Evolutionary conservation across 92 coral and sea anemone species (phyloP).

Genomic region (Ricordea florida): DNA sequence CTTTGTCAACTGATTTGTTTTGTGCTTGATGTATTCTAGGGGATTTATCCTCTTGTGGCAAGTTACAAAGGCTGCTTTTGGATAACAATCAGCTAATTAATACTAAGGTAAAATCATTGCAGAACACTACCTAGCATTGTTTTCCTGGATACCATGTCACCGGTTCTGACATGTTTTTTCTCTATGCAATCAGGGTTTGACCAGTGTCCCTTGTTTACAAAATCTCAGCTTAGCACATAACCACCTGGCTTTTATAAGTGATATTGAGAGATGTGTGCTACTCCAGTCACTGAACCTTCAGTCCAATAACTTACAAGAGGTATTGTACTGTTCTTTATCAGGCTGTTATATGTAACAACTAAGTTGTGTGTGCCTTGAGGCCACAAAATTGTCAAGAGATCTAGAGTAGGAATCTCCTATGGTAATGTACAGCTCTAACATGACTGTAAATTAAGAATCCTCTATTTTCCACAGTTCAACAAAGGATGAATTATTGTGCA

Average conservation of each 20-base stretch:
- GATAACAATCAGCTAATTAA: constrained; percentile 88
- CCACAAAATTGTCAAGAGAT: too few species aligned
- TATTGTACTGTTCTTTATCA: background rate
- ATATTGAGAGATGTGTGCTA: constrained; percentile 78
- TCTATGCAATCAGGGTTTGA: constrained; percentile 85
- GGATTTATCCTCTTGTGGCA: constrained; percentile 70
- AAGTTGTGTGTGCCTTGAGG: too few species aligned
- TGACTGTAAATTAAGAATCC: background rate
- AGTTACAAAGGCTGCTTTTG: constrained; percentile 64
- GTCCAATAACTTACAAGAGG: constrained; percentile 92
- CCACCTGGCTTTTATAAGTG: constrained; percentile 73
- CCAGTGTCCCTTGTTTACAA: constrained; percentile 59
- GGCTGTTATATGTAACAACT: too few species aligned
- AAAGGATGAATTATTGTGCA: too few species aligned
- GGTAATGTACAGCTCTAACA: too few species aligned
- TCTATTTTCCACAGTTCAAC: too few species aligned
- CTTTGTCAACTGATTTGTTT: background rate
- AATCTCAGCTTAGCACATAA: constrained; percentile 77
- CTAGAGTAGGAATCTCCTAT: too few species aligned
- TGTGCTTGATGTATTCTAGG: constrained; percentile 23
- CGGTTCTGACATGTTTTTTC: background rate
- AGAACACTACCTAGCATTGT: background rate
- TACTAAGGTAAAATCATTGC: constrained; percentile 70
- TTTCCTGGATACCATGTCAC: background rate
- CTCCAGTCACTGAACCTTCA: constrained; percentile 71